These are phyloP conservation scores for Andrena bicolor DNA, from an alignment of 2,888 invertebrate genomes.

Conservation along the genomic window DNA sequence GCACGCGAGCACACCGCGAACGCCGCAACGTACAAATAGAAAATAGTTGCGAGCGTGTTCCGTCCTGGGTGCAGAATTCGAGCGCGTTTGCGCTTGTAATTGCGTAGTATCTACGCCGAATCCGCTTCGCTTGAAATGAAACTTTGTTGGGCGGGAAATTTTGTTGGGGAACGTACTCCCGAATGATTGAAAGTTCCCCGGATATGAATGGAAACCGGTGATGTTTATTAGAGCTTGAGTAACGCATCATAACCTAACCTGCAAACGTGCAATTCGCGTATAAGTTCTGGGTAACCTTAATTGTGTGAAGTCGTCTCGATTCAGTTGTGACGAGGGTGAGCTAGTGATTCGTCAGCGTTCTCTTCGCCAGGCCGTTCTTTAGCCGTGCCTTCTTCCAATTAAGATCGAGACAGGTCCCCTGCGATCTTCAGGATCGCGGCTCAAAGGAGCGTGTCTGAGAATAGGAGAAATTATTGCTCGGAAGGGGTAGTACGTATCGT, in stretches of 20 bases:
- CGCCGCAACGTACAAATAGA: neutral
- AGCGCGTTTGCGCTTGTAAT: neutral
- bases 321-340: no score
- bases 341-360: no score
- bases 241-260: neutral
- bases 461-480: slow-evolving; percentile 27
- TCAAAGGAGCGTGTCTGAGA: neutral
- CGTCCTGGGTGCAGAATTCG: neutral
- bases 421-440: neutral
- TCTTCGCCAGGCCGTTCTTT: no score
- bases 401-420: neutral
- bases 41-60: slow-evolving; percentile 22
- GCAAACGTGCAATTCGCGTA: neutral
- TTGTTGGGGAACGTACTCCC: neutral
- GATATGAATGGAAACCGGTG: neutral
- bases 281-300: neutral
- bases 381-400: neutral
- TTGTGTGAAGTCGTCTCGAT: no score
- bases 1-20: neutral
- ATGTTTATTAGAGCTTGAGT: neutral
- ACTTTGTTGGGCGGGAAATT: neutral
- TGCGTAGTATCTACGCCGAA: neutral
- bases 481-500: slow-evolving; percentile 26
- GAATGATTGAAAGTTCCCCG: neutral
- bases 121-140: neutral